A percentile compares a stretch with the other conserved stretches of the same genome.
These are phyloP conservation scores for Lordiphosa stackelbergi DNA, from an alignment of 1,140 invertebrate genomes.

Conservation along the genomic window DNA sequence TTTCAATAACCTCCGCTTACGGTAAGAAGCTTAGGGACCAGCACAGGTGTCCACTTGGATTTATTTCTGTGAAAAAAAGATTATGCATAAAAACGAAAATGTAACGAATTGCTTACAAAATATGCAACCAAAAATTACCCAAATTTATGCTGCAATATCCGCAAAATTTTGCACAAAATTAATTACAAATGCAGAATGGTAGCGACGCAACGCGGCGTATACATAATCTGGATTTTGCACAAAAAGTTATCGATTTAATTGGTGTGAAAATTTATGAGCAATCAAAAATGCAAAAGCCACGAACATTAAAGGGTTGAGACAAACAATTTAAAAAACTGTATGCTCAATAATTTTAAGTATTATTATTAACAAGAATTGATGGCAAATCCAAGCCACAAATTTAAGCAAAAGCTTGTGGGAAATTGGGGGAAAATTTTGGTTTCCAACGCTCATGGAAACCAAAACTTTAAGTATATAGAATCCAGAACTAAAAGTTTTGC, in stretches of 20 bases:
- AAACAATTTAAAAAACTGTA: too few species aligned
- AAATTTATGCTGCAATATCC: constrained; percentile 38
- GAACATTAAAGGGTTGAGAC: not conserved
- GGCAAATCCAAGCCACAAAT: too few species aligned
- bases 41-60: constrained; percentile 28
- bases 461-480: too few species aligned
- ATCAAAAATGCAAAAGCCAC: constrained; percentile 23
- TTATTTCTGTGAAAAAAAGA: constrained; percentile 12
- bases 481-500: too few species aligned
- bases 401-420: too few species aligned
- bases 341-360: too few species aligned
- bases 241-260: constrained; percentile 51
- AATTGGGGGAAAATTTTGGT: too few species aligned
- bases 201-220: constrained; percentile 37
- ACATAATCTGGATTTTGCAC: constrained; percentile 37
- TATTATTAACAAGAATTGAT: too few species aligned
- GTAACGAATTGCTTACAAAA: constrained; percentile 12
- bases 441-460: too few species aligned
- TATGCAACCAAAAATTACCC: constrained; percentile 5
- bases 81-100: constrained; percentile 32
- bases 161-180: not conserved
- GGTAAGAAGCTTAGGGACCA: constrained; percentile 30
- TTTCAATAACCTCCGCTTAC: constrained; percentile 42
- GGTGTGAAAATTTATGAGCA: constrained; percentile 48
- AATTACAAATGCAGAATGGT: too few species aligned